A percentile compares a stretch with the other conserved stretches of the same genome.
These are phyloP conservation scores for Mormyrus lacerda DNA, from an alignment of 2,113 vertebrate genomes.

Conservation along the genomic window DNA sequence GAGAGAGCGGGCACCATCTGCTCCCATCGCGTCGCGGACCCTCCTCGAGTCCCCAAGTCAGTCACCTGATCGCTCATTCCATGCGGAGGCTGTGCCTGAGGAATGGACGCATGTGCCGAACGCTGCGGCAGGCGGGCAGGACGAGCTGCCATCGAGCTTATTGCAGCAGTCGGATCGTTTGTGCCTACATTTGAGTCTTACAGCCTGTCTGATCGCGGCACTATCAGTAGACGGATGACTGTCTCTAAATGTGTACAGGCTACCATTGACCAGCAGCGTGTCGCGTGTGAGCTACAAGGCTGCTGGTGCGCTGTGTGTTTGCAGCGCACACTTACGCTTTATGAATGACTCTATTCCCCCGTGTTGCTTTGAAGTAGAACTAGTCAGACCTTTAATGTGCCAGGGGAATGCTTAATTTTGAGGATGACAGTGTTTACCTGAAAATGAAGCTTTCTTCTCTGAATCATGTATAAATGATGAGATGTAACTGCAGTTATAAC, in stretches of 20 bases:
- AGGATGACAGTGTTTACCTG: not conserved
- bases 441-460: not conserved
- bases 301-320: not conserved
- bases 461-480: not conserved
- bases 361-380: not conserved
- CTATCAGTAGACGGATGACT: not conserved
- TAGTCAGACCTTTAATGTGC: not conserved
- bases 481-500: not conserved
- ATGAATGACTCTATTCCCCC: not conserved
- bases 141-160: not conserved
- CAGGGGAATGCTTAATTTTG: not conserved
- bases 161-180: not conserved
- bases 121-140: not conserved
- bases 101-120: not conserved
- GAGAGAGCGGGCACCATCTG: conserved; percentile 2
- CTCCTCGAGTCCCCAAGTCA: not conserved
- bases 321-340: not conserved
- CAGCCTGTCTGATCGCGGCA: not conserved
- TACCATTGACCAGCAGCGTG: not conserved
- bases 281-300: not conserved
- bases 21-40: not conserved
- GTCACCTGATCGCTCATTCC: not conserved
- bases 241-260: not conserved
- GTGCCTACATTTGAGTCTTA: not conserved
- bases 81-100: not conserved